A percentile compares a stretch with the other conserved stretches of the same genome.
These are phyloP conservation scores for Lethocerus indicus DNA, from an alignment of 1,140 invertebrate genomes.

Conservation along the genomic window DNA sequence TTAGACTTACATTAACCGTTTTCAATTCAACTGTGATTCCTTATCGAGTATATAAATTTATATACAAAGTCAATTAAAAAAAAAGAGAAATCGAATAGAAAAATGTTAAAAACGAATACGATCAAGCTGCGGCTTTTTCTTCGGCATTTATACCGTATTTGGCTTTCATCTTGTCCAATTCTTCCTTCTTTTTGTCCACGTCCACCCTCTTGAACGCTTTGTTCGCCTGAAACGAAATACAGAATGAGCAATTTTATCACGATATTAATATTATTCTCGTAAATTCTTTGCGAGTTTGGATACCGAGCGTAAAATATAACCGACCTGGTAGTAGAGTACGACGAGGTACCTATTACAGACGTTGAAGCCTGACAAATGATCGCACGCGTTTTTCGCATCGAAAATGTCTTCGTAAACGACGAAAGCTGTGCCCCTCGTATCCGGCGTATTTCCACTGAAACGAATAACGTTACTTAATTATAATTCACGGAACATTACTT, in stretches of 20 bases:
- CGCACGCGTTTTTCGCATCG: constrained; percentile 99
- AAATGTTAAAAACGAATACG: constrained; percentile 9
- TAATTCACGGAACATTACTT: constrained; percentile 7
- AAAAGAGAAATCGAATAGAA: neutral
- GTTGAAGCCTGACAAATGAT: constrained; percentile 97
- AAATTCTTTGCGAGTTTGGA: too few relatives aligned
- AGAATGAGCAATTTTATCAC: neutral
- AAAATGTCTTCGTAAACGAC: constrained; percentile 99
- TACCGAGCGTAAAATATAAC: constrained; percentile 6
- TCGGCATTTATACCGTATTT: constrained; percentile 63
- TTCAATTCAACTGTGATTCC: neutral
- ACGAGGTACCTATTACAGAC: constrained; percentile 97
- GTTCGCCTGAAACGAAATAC: constrained; percentile 51
- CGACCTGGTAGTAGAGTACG: constrained; percentile 83
- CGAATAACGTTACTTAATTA: constrained; percentile 15
- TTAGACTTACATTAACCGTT: neutral
- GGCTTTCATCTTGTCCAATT: constrained; percentile 89
- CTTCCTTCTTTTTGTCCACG: constrained; percentile 92
- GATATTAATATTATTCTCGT: too few relatives aligned
- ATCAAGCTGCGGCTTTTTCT: too few relatives aligned
- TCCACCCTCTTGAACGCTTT: constrained; percentile 95
- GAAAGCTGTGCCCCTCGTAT: constrained; percentile 96
- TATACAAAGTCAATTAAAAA: neutral
- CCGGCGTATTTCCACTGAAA: constrained; percentile 87
- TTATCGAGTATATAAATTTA: neutral